Evolutionary conservation across 1,140 invertebrate species (phyloP).

Genomic region (Teleogryllus occipitalis): DNA sequence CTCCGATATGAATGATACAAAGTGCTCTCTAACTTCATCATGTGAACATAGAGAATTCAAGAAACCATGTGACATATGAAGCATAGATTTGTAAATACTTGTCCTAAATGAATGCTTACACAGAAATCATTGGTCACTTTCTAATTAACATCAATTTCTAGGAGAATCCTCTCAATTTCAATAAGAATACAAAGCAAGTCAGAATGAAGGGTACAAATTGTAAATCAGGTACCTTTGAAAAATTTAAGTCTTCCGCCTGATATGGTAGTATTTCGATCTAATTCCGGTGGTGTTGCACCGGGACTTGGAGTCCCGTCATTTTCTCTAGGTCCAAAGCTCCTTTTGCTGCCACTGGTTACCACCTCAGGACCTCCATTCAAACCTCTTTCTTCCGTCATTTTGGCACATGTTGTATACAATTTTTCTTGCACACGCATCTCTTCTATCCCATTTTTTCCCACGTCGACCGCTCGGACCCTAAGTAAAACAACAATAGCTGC

Average conservation of each 20-base stretch:
- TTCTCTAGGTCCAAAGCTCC: constrained; percentile 20
- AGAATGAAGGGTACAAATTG: background rate
- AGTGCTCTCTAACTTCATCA: no score
- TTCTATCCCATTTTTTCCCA: constrained; percentile 25
- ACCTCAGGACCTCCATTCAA: constrained; percentile 30
- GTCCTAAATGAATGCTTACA: no score
- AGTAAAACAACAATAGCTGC: constrained; percentile 17
- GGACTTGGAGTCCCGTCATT: constrained; percentile 25
- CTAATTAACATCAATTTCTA: no score
- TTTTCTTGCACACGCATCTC: constrained; percentile 30
- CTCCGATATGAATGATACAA: no score
- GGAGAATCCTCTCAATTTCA: background rate
- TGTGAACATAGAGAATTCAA: no score
- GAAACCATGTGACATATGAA: no score
- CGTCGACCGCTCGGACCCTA: constrained; percentile 19
- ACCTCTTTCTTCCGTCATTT: constrained; percentile 32
- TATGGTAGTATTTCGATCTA: constrained; percentile 19
- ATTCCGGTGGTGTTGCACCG: constrained; percentile 22
- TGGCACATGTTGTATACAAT: constrained; percentile 30
- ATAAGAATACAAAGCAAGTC: background rate
- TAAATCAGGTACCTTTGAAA: constrained; percentile 41
- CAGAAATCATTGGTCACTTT: no score
- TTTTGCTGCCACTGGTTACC: constrained; percentile 28
- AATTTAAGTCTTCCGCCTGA: constrained; percentile 46
- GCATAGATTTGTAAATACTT: no score